phyloP scores from a whole-genome alignment of 2,113 vertebrate species.

The Numida meleagris region DNA sequence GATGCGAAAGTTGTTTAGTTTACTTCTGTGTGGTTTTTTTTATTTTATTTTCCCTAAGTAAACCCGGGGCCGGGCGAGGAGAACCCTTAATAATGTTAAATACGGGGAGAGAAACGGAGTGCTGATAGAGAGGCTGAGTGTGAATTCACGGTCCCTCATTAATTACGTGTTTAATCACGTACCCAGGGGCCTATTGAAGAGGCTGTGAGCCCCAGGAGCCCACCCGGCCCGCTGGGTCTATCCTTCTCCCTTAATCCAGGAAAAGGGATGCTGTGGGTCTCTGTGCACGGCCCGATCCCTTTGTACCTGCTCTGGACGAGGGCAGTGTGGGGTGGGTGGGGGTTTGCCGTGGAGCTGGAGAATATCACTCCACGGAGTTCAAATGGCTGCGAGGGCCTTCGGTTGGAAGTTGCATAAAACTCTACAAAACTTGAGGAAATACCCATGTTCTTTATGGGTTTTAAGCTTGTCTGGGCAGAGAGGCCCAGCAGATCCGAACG shows the following conservation, averaged over 20 bases:
- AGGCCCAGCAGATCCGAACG: background rate
- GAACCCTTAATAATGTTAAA: background rate
- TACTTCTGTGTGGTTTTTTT: background rate
- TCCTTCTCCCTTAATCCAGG: background rate
- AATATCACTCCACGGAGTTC: rapidly evolving
- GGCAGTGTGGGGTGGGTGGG: too few species aligned
- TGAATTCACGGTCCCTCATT: slow-evolving; percentile 24
- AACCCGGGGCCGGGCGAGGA: background rate
- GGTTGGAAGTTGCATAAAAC: too few species aligned
- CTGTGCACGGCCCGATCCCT: background rate
- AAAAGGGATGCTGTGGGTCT: background rate
- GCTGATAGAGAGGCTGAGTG: background rate
- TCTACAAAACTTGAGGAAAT: background rate
- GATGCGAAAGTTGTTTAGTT: background rate
- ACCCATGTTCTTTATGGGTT: background rate
- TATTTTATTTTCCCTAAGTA: background rate
- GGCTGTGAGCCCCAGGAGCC: background rate
- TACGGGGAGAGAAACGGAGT: background rate
- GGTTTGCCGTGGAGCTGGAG: rapidly evolving
- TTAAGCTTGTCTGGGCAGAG: background rate
- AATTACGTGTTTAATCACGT: slow-evolving; percentile 39
- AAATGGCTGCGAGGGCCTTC: background rate
- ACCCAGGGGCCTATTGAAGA: slow-evolving; percentile 47
- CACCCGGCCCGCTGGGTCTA: background rate
- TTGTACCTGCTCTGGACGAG: rapidly evolving